Evolutionary conservation across 2,888 invertebrate species (phyloP).

Genomic region (Capitulum mitella): DNA sequence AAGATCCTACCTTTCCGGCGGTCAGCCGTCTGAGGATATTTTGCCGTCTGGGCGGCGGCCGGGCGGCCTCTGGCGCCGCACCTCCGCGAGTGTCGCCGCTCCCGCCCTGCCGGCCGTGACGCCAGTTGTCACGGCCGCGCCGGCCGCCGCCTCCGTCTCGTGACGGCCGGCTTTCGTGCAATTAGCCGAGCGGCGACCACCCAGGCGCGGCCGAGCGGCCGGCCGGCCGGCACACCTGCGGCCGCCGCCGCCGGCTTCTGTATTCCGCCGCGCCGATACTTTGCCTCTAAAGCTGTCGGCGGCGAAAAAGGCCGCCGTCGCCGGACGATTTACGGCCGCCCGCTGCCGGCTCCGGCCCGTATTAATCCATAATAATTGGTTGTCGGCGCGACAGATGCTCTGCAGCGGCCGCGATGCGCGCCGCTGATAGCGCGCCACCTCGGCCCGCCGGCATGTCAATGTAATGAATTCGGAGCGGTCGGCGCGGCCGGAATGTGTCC

Average conservation of each 20-base stretch:
- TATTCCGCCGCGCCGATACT: conserved; percentile 8
- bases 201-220: neutral
- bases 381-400: conserved; percentile 1
- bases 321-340: neutral
- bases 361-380: conserved; percentile 12
- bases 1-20: too few species aligned
- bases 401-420: neutral
- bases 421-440: conserved; percentile 5
- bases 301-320: conserved; percentile 5
- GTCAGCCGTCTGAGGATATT: too few species aligned
- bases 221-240: neutral
- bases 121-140: too few species aligned
- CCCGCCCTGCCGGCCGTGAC: too few species aligned
- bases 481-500: conserved; percentile 5
- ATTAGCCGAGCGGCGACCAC: too few species aligned
- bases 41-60: too few species aligned
- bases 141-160: too few species aligned
- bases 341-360: neutral
- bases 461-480: conserved; percentile 11
- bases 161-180: too few species aligned
- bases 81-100: too few species aligned
- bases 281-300: neutral
- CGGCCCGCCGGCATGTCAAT: conserved; percentile 11
- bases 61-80: too few species aligned
- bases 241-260: conserved; percentile 19